These are phyloP conservation scores for Napeogenes inachia DNA, from an alignment of 2,888 invertebrate species.

Conservation along the genomic window DNA sequence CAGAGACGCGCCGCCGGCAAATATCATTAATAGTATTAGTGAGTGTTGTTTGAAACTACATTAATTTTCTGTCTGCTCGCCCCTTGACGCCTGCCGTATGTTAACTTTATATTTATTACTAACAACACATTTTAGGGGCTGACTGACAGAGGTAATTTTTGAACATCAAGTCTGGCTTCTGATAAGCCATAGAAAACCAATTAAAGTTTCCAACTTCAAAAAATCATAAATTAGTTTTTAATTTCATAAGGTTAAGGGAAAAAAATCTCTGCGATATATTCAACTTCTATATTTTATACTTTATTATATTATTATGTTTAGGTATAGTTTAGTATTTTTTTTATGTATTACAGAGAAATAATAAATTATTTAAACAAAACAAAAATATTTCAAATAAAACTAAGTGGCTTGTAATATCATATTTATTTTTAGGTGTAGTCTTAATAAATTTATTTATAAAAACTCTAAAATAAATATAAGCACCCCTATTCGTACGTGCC, in stretches of 20 bases:
- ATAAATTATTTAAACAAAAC: too few relatives aligned
- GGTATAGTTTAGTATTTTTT: too few relatives aligned
- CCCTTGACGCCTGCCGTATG: conserved; percentile 28
- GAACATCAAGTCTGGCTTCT: not conserved
- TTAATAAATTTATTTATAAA: too few relatives aligned
- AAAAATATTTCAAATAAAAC: too few relatives aligned
- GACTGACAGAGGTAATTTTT: not conserved
- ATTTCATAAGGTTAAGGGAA: too few relatives aligned
- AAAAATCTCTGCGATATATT: too few relatives aligned
- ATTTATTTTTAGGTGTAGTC: too few relatives aligned
- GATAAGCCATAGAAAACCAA: not conserved
- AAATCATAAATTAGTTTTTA: not conserved
- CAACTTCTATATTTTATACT: too few relatives aligned
- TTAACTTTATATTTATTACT: conserved; percentile 30
- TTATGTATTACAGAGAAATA: too few relatives aligned
- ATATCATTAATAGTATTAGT: conserved; percentile 40
- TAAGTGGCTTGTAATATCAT: too few relatives aligned
- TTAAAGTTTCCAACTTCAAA: conserved; percentile 1
- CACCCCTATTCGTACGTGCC: not conserved
- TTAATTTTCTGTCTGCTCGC: conserved; percentile 34
- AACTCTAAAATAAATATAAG: not conserved
- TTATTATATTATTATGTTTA: too few relatives aligned
- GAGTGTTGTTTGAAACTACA: conserved; percentile 37
- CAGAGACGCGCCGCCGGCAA: conserved; percentile 26
- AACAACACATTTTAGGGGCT: conserved; percentile 5